Conservation (phyloP, 1,140 invertebrate species). For the Tachypleus tridentatus region DNA sequence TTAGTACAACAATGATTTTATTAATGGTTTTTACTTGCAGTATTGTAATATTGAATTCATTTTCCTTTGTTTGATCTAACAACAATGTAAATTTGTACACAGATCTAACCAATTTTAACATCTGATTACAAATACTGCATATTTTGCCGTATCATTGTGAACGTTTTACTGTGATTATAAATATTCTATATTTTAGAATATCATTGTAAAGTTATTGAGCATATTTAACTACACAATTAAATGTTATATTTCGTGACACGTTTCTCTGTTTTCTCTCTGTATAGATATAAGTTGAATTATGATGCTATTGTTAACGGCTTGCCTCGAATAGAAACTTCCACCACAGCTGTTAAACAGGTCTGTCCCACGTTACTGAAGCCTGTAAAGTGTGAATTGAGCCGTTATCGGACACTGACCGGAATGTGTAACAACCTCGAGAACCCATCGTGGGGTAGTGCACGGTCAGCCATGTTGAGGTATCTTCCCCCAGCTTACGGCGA, state of each 20-base stretch:
- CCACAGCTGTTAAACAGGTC: conserved; percentile 68
- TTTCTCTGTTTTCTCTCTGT: not conserved
- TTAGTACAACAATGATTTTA: too few relatives aligned
- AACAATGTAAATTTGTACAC: too few relatives aligned
- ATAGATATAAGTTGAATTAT: conserved; percentile 58
- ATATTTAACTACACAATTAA: too few relatives aligned
- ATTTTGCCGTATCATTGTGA: too few relatives aligned
- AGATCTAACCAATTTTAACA: too few relatives aligned
- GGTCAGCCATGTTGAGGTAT: conserved; percentile 49
- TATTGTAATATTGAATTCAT: too few relatives aligned
- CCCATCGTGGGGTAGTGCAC: conserved; percentile 28
- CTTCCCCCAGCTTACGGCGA: conserved; percentile 35
- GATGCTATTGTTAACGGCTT: conserved; percentile 77
- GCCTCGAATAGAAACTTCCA: conserved; percentile 75
- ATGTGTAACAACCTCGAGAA: conserved; percentile 23
- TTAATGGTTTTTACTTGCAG: too few relatives aligned
- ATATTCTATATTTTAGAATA: not conserved
- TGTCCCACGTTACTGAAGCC: conserved; percentile 68
- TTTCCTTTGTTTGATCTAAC: too few relatives aligned
- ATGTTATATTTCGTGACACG: too few relatives aligned
- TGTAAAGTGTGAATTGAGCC: conserved; percentile 18
- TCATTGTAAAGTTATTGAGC: too few relatives aligned
- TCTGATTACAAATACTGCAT: too few relatives aligned
- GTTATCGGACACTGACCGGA: conserved; percentile 19
- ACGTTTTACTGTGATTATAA: not conserved